Evolutionary conservation across 53 echinoderm and acorn worm species (phyloP), one percentile per base, ranked within the genome.

Genomic region (Astropecten irregularis): DNA sequence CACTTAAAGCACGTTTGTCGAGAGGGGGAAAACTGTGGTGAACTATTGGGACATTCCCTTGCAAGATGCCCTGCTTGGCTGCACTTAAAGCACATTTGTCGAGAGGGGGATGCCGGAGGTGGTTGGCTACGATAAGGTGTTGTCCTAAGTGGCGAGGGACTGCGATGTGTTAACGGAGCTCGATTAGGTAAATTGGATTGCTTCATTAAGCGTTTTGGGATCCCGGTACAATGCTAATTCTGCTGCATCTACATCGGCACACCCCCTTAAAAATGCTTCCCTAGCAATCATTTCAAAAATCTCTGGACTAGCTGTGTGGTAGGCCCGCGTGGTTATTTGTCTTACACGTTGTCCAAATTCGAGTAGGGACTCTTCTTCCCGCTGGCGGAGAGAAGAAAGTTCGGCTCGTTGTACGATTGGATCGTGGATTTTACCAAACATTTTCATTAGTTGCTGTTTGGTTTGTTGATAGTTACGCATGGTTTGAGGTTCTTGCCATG

Each of bases 201-300:
- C 71, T 16, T 71, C 49, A 32, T 71, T 50, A 15, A 71, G 51
- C 0, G 71, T 71, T 31, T 49, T 30, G 0, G 71, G 71, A 19
- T 71, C n/a, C 3, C 71, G 50, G 8, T 31, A 18, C 2, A 71
- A 29, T 3, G 50, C 71, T 1, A 71, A n/a, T 51, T 50, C 71
- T 7, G 70, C 70, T 18, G 50, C 50, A 0, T 50, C 71, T 1
- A 51, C 71, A 30, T 71, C 34, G 27, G 1, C 1, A 30, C 71
- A 71, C 0, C 71, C 71, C n/a, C 6, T 71, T 1, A 71, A 20
- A 32, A 71, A 71, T 18, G 71, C 71, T 30, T 71, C 71, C 15
- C 71, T 51, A 0, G 71, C 49, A 0, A 71, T 29, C 1, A 30
- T 71, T 71, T 71, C 71, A 51, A 71, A 71, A 0, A 71, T 1